Evolutionary conservation across 2,113 vertebrate species (phyloP).

Genomic region (Sebastes fasciatus): DNA sequence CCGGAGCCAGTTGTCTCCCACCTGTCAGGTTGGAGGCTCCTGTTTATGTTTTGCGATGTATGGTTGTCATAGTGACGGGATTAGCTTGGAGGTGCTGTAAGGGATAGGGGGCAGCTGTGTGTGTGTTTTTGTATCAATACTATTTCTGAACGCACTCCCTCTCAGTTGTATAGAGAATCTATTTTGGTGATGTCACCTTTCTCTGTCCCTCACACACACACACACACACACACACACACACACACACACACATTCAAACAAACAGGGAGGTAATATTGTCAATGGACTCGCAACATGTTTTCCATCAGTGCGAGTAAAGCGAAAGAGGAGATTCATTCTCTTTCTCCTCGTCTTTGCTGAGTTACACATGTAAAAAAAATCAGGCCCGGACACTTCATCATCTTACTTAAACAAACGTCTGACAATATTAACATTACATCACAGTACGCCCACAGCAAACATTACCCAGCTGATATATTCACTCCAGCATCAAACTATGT

Average conservation of each 20-base stretch:
- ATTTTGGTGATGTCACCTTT: slow-evolving; percentile 73
- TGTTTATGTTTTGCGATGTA: slow-evolving; percentile 80
- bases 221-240: slow-evolving; percentile 13
- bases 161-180: slow-evolving; percentile 59
- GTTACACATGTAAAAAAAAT: neutral
- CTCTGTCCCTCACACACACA: slow-evolving; percentile 25
- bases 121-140: slow-evolving; percentile 55
- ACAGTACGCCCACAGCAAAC: neutral
- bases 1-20: slow-evolving; percentile 43
- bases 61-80: slow-evolving; percentile 80
- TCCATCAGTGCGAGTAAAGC: neutral
- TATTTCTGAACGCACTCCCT: slow-evolving; percentile 73
- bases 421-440: neutral
- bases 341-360: too few species aligned
- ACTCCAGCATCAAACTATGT: neutral
- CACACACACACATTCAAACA: slow-evolving; percentile 4
- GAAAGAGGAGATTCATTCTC: neutral
- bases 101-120: slow-evolving; percentile 70
- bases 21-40: slow-evolving; percentile 43
- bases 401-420: neutral
- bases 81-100: slow-evolving; percentile 71
- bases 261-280: neutral
- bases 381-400: neutral
- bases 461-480: neutral
- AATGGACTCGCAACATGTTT: slow-evolving; percentile 1